These are phyloP conservation scores for Scatophagus argus DNA, from an alignment of 2,113 vertebrate species.

Conservation along the genomic window DNA sequence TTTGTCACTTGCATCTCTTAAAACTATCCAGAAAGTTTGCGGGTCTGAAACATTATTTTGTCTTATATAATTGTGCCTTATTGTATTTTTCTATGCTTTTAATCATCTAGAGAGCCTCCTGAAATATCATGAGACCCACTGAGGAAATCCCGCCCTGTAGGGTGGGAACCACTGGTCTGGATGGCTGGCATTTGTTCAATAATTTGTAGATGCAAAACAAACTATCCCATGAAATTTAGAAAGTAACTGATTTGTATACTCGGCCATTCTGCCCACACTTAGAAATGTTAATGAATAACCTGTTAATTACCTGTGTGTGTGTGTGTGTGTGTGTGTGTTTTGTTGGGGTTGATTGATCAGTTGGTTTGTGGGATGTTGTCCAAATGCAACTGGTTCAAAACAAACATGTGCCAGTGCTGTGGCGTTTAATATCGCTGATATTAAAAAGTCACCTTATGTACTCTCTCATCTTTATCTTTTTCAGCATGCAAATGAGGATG, in stretches of 20 bases:
- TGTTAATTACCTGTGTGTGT: neutral
- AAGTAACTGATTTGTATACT: neutral
- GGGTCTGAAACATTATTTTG: neutral
- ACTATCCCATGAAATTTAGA: neutral
- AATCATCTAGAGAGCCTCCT: no score
- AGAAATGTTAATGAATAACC: neutral
- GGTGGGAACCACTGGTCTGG: neutral
- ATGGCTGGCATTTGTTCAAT: neutral
- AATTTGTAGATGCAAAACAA: neutral
- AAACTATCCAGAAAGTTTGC: neutral
- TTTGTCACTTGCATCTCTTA: neutral
- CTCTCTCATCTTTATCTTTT: constrained; percentile 47
- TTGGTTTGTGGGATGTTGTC: neutral
- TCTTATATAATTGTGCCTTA: neutral
- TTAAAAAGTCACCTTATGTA: neutral
- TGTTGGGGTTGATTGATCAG: no score
- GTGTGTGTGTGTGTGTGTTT: neutral
- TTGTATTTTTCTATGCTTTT: neutral
- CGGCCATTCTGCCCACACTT: neutral
- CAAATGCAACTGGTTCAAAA: neutral
- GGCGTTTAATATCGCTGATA: neutral
- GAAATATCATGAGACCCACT: neutral
- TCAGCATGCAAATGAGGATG: constrained; percentile 99
- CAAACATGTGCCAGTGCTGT: neutral
- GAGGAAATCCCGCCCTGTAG: neutral